Conservation (phyloP, 2,113 vertebrate genomes). For the Turdus rufiventris region DNA sequence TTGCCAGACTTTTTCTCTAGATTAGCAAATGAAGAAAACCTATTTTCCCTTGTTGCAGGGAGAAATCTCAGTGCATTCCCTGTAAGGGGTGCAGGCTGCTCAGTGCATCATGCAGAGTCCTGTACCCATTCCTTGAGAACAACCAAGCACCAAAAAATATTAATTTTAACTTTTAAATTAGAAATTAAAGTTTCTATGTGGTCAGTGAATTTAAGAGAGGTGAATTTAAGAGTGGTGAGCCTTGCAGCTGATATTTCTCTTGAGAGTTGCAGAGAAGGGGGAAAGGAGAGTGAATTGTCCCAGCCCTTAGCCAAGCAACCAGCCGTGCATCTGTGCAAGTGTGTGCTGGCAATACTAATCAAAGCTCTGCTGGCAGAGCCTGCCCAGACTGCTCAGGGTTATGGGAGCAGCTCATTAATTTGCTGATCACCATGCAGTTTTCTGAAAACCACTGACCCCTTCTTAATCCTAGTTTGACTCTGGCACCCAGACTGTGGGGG, state of each 20-base stretch:
- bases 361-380: neutral
- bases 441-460: neutral
- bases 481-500: neutral
- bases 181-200: rapidly evolving
- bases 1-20: neutral
- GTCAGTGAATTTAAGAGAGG: neutral
- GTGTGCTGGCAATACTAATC: constrained; percentile 20
- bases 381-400: neutral
- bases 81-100: neutral
- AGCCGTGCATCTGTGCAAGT: neutral
- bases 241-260: neutral
- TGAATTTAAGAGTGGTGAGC: neutral
- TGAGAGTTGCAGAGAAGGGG: neutral
- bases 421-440: neutral
- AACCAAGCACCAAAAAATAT: neutral
- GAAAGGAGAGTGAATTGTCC: neutral
- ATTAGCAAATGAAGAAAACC: neutral
- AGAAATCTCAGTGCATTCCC: neutral
- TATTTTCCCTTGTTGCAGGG: neutral
- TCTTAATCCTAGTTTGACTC: neutral
- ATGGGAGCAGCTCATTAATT: neutral
- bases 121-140: neutral
- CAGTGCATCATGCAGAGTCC: neutral
- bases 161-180: neutral
- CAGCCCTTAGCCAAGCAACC: neutral